Conservation (phyloP, 2,113 vertebrate genomes). For the Rattus rattus region DNA sequence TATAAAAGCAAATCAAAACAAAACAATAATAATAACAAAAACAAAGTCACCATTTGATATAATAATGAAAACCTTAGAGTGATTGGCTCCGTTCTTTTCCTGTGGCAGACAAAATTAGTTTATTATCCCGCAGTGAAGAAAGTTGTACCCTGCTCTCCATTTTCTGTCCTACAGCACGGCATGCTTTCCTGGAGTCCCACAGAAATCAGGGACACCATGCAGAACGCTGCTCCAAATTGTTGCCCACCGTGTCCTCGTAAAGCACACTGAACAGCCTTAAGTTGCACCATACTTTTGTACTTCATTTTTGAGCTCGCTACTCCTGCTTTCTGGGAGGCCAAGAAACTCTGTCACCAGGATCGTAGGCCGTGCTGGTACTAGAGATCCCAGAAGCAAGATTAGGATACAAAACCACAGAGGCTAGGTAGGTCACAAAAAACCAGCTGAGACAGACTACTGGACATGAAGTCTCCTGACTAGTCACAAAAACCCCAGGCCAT, state of each 20-base stretch:
- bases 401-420: background rate
- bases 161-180: background rate
- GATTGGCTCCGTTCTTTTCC: background rate
- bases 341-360: too few relatives aligned
- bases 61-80: background rate
- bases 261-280: background rate
- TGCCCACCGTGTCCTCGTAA: background rate
- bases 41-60: background rate
- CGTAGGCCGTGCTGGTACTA: too few relatives aligned
- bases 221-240: background rate
- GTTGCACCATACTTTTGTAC: too few relatives aligned
- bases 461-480: too few relatives aligned
- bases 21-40: too few relatives aligned
- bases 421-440: background rate
- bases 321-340: too few relatives aligned
- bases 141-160: background rate
- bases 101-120: background rate
- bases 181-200: background rate
- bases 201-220: background rate
- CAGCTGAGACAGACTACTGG: too few relatives aligned
- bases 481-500: background rate
- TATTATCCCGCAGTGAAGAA: background rate
- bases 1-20: background rate
- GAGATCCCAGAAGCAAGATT: too few relatives aligned
- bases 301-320: too few relatives aligned